Percentiles rank a stretch among this genome's conserved stretches.
These are phyloP conservation scores for Torymus texanus DNA, from an alignment of 2,888 invertebrate species.

Conservation along the genomic window DNA sequence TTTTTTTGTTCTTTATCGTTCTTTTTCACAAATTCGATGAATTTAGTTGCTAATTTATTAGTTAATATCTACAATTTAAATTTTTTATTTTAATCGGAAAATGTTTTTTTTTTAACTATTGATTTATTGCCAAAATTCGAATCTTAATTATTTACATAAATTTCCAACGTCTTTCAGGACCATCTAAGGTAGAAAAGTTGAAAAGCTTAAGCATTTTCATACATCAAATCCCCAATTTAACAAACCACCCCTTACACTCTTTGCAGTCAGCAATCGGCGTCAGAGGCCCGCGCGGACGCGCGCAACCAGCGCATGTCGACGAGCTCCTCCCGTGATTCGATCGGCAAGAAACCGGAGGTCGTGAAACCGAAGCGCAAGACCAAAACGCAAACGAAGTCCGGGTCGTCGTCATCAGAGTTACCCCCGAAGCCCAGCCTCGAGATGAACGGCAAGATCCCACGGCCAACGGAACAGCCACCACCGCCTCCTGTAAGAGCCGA, in stretches of 20 bases:
- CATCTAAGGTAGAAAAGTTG: no score
- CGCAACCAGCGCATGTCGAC: slow-evolving; percentile 58
- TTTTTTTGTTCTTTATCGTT: no score
- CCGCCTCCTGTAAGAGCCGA: slow-evolving; percentile 17
- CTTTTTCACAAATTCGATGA: no score
- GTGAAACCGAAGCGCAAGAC: slow-evolving; percentile 67
- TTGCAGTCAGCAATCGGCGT: slow-evolving; percentile 26
- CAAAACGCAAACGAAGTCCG: slow-evolving; percentile 53
- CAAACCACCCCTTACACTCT: neutral
- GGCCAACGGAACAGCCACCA: slow-evolving; percentile 50
- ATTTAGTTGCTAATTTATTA: no score
- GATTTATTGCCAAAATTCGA: no score
- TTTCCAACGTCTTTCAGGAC: no score
- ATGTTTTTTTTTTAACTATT: no score
- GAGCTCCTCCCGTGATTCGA: slow-evolving; percentile 64
- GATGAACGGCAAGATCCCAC: slow-evolving; percentile 50
- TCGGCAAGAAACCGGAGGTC: slow-evolving; percentile 64
- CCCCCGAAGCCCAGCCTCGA: slow-evolving; percentile 22
- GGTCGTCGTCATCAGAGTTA: slow-evolving; percentile 39
- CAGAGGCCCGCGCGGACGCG: slow-evolving; percentile 37
- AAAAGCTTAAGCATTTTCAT: no score
- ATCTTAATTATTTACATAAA: no score
- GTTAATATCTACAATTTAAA: no score
- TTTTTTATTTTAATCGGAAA: no score
- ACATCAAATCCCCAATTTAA: no score